These are phyloP conservation scores for Pseudochromis fuscus DNA, from an alignment of 2,797 vertebrate genomes.

Conservation along the genomic window DNA sequence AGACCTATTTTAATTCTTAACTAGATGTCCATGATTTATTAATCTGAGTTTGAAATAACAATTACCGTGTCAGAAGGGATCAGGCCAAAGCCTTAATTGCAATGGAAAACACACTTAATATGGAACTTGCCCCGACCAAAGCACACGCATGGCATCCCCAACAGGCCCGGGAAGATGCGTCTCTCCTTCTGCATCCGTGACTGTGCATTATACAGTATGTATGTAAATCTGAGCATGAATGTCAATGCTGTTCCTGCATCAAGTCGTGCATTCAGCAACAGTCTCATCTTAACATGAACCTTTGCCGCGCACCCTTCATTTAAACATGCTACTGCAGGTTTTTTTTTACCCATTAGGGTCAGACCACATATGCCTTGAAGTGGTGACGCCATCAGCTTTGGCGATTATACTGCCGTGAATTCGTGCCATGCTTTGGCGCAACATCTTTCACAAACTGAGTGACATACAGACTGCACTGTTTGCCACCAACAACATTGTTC, in stretches of 20 bases:
- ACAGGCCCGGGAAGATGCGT: slow-evolving; percentile 41
- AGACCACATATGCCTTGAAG: background rate
- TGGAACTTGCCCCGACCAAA: slow-evolving; percentile 70
- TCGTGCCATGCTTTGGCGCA: no score
- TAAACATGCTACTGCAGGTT: background rate
- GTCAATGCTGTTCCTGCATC: slow-evolving; percentile 42
- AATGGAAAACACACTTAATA: slow-evolving; percentile 88
- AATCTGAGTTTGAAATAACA: slow-evolving; percentile 96
- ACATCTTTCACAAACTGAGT: background rate
- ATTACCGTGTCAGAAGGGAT: slow-evolving; percentile 91
- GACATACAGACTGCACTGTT: background rate
- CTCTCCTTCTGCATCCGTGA: slow-evolving; percentile 51
- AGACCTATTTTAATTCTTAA: slow-evolving; percentile 95
- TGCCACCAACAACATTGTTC: background rate
- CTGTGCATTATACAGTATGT: slow-evolving; percentile 50
- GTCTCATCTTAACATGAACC: slow-evolving; percentile 20
- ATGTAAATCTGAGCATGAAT: slow-evolving; percentile 59
- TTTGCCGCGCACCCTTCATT: background rate
- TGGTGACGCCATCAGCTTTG: no score
- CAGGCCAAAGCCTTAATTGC: slow-evolving; percentile 92
- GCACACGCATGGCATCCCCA: slow-evolving; percentile 62
- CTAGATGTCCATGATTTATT: slow-evolving; percentile 95
- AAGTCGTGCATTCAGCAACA: slow-evolving; percentile 33
- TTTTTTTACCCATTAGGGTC: background rate
- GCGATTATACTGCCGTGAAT: no score